A percentile compares a stretch with the other conserved stretches of the same genome.
Evolutionary conservation across 2,113 vertebrate species (phyloP).

Genomic region (Macquaria ambigua): DNA sequence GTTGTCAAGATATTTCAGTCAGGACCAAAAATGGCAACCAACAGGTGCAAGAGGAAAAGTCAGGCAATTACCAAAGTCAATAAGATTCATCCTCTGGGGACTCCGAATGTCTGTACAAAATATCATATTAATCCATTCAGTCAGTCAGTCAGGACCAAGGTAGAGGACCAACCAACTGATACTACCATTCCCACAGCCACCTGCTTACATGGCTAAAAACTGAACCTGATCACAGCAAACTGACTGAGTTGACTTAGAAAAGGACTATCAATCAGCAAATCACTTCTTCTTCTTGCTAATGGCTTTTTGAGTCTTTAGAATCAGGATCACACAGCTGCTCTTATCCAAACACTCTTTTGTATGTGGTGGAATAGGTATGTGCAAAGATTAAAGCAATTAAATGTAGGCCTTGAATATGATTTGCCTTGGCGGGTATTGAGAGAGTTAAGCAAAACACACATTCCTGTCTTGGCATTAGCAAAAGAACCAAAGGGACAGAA

Average conservation of each 20-base stretch:
- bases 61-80: background rate
- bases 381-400: conserved; percentile 47
- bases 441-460: conserved; percentile 54
- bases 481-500: conserved; percentile 20
- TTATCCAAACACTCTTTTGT: conserved; percentile 30
- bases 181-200: background rate
- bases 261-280: background rate
- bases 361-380: conserved; percentile 25
- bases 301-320: conserved; percentile 1
- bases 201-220: background rate
- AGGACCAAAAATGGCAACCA: background rate
- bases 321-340: conserved; percentile 26
- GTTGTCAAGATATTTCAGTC: background rate
- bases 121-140: too few species aligned
- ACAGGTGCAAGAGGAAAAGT: background rate
- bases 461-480: conserved; percentile 56
- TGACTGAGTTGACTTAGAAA: background rate
- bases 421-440: conserved; percentile 59
- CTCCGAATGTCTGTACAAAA: background rate
- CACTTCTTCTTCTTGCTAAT: background rate
- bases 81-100: too few species aligned
- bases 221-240: background rate
- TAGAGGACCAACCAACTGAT: too few species aligned
- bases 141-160: background rate
- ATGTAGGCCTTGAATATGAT: conserved; percentile 53